These are phyloP conservation scores for Silvanus unidentatus DNA, from an alignment of 2,888 invertebrate species.

Conservation along the genomic window DNA sequence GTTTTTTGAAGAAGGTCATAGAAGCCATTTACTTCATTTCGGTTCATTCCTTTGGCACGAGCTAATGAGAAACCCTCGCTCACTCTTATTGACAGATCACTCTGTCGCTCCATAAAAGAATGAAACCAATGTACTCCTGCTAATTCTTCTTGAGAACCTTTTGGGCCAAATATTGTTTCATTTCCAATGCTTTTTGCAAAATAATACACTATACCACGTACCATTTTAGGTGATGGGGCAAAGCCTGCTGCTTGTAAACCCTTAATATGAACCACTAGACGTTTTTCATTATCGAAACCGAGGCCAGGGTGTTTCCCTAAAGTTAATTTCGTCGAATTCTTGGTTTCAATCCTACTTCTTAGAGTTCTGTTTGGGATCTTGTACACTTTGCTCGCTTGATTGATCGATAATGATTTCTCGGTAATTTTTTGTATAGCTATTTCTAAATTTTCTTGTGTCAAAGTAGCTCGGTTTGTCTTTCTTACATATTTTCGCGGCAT, in stretches of 20 bases:
- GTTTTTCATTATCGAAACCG: conserved; percentile 9
- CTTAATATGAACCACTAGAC: conserved; percentile 10
- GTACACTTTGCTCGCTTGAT: not conserved
- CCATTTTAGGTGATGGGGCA: not conserved
- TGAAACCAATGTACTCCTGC: conserved; percentile 7
- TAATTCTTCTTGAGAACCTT: not conserved
- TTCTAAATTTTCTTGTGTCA: not conserved
- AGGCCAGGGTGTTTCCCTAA: not conserved
- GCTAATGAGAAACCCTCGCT: conserved; percentile 10
- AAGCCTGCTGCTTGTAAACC: conserved; percentile 2
- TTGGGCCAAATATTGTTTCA: not conserved
- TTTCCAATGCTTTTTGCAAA: not conserved
- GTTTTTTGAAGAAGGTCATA: not conserved
- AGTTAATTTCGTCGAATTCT: not conserved
- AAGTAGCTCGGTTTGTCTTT: not conserved
- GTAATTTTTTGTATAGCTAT: not conserved
- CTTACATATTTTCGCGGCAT: not conserved
- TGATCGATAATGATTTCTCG: not conserved
- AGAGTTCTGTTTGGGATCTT: not conserved
- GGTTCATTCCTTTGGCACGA: conserved; percentile 9
- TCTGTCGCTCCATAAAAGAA: conserved; percentile 5
- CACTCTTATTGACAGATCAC: conserved; percentile 8
- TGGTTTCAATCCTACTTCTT: not conserved
- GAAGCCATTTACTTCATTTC: not conserved
- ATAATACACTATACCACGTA: not conserved